A percentile compares a stretch with the other conserved stretches of the same genome.
Evolutionary conservation across 2,888 invertebrate species (phyloP).

Genomic region (Spisula solida): DNA sequence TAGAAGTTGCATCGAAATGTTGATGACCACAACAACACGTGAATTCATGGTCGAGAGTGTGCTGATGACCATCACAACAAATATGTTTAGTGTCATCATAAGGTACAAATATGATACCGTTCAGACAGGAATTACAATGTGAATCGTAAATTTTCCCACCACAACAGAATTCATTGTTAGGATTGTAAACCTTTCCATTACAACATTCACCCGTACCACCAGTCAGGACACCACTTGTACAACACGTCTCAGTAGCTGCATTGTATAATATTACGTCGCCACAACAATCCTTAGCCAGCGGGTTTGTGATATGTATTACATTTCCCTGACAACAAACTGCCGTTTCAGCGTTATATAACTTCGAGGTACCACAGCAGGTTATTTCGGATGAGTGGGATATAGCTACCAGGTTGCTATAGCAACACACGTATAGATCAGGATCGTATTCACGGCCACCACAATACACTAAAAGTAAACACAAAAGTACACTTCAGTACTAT

Average conservation of each 20-base stretch:
- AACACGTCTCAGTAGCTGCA: constrained; percentile 36
- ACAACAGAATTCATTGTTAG: constrained; percentile 13
- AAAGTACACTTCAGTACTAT: not conserved
- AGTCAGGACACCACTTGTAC: not conserved
- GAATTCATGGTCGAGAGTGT: not conserved
- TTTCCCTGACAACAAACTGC: constrained; percentile 23
- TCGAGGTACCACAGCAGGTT: not conserved
- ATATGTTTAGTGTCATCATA: constrained; percentile 24
- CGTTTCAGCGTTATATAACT: not conserved
- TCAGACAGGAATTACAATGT: not conserved
- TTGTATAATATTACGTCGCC: not conserved
- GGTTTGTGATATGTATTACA: not conserved
- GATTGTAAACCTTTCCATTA: constrained; percentile 26
- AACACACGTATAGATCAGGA: constrained; percentile 6
- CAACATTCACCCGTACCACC: not conserved
- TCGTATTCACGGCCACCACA: constrained; percentile 10
- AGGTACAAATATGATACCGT: not conserved
- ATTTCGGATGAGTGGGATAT: not conserved
- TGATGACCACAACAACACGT: constrained; percentile 29
- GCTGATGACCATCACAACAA: constrained; percentile 21
- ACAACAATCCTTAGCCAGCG: not conserved
- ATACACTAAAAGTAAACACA: constrained; percentile 23
- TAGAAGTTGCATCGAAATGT: not conserved
- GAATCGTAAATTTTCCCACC: constrained; percentile 18
- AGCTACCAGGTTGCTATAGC: not conserved